Evolutionary conservation across 2,797 vertebrate genomes (phyloP).

Genomic region (Petrocephalus sullivani): DNA sequence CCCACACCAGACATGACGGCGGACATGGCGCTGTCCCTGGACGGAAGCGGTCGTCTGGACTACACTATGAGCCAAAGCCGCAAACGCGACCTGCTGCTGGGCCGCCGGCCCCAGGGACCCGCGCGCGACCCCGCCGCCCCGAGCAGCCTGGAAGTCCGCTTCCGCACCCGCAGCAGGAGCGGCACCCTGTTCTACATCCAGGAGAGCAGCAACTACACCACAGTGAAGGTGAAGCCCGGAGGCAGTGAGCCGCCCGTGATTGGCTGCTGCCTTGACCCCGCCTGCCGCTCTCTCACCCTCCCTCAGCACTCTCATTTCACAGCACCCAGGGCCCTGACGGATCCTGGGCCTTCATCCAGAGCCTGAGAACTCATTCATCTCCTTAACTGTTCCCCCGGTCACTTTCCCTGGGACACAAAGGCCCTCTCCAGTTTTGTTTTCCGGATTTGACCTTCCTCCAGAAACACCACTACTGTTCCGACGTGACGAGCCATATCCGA

Average conservation of each 20-base stretch:
- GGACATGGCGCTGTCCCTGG: conserved; percentile 84
- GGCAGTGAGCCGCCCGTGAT: background rate
- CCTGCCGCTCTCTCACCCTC: conserved; percentile 42
- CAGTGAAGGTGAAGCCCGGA: conserved; percentile 73
- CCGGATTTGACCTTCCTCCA: conserved; percentile 50
- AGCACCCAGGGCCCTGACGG: conserved; percentile 43
- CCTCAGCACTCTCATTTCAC: conserved; percentile 15
- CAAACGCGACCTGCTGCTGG: conserved; percentile 77
- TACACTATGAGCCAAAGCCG: conserved; percentile 77
- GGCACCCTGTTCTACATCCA: conserved; percentile 84
- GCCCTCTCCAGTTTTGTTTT: conserved; percentile 43
- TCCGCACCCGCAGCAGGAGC: conserved; percentile 86
- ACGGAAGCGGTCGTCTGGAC: conserved; percentile 86
- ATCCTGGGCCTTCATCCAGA: conserved; percentile 57
- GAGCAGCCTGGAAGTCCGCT: conserved; percentile 81
- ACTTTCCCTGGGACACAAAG: conserved; percentile 22
- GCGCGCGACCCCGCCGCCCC: conserved; percentile 29
- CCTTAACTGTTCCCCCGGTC: conserved; percentile 46
- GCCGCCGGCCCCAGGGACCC: conserved; percentile 46
- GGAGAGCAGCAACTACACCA: conserved; percentile 96
- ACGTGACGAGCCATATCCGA: conserved; percentile 29
- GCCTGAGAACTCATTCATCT: conserved; percentile 50
- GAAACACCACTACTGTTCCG: conserved; percentile 44
- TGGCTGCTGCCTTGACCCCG: background rate
- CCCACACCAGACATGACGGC: conserved; percentile 71